Base-by-base conservation (phyloP, 2,888 invertebrate genomes). In the Caenorhabditis japonica region DNA sequence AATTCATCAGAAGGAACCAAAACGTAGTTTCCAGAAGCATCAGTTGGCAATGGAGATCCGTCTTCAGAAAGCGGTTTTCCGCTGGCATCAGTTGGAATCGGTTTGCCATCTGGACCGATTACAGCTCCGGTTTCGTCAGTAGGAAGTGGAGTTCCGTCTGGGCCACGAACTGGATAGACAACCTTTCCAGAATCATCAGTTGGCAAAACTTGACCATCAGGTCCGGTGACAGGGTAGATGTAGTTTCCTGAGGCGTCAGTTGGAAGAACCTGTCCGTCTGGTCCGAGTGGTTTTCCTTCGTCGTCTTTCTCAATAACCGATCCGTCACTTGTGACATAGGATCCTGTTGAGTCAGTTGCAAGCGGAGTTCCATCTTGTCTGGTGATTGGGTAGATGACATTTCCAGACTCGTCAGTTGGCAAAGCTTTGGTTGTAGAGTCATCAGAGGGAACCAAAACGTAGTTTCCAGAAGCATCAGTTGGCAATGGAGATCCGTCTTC, bases 211-310 rank as follows among this genome's bases (percentile, higher is more conserved):
- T 43, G 15, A 25, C 76, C 76, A 62, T 80, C 75, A 10, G 70
- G 62, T 27, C 73, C 75, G 23, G 66, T 46, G 7, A 47, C 75
- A 25, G 76, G 76, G 23, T 73, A 77, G 59, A 80, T 68, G 51
- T 55, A 69, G 17, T 51, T 56, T 7, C 84, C 84, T 41, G 61
- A 68, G 8, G 61, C 68, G 27, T 74, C 75, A 8, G 77, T 74
- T 33, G 82, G 60, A 10, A 80, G 44, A 13, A 52, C 47, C 41
- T 36, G 76, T 17, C 78, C 77, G 39, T 76, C 76, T 19, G 73
- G 59, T n/a, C 62, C 80, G 23, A 79, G 12, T 19, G 41, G 56
- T 30, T 30, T 30, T 30, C 30, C 30, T 7, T 30, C 30, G 10
- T 30, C 30, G 10, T 30, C 30, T 10, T 30, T 30, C 10, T 10